Evolutionary conservation across 2,113 vertebrate genomes (phyloP), one percentile per base, ranked within the genome.

Genomic region (Donacobius atricapilla): DNA sequence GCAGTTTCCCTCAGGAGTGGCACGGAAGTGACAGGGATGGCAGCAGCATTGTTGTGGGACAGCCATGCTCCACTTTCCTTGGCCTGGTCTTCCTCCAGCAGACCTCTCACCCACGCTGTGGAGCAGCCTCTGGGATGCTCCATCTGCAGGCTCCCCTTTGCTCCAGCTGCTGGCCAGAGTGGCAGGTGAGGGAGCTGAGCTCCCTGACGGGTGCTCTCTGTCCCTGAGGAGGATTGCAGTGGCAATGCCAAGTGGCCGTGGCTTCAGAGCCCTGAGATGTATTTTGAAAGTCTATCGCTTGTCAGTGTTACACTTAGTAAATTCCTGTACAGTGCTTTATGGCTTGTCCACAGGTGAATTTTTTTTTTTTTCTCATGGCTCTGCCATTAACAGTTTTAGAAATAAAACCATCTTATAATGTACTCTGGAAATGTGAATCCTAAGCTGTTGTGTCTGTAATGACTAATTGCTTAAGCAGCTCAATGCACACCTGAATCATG

Each of bases 51-150:
- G 39, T 5, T 30, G 31, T 0, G 2, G 48, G 16, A 37, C 48
- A 81, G 23, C 17, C 15, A 11, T 9, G 10, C 8, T 56, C 60
- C 40, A 13, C 40, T 6, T 31, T 16, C 35, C 44, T 81, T 25
- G 48, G 18, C 37, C 31, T 5, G 1, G 14, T 3, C 33, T 37
- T 56, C 30, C 45, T 82, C 48, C 1, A 0, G 35, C 51, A 44
- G 57, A 68, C 8, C n/a, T 44, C 33, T 42, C 7, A 1, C 39
- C 23, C 0, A 0, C 17, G 0, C 15, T 2, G 1, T 2, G 5
- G 30, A 53, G 44, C 64, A 30, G 20, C 20, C 39, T 48, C 77
- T 1, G 1, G 31, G 47, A 23, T 10, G 6, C 78, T 71, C 40
- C 42, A 17, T 58, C 50, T 11, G 4, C 4, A 3, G 68, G 68